Base-by-base conservation (phyloP, 2,113 vertebrate genomes). In the Callaeas wilsoni region DNA sequence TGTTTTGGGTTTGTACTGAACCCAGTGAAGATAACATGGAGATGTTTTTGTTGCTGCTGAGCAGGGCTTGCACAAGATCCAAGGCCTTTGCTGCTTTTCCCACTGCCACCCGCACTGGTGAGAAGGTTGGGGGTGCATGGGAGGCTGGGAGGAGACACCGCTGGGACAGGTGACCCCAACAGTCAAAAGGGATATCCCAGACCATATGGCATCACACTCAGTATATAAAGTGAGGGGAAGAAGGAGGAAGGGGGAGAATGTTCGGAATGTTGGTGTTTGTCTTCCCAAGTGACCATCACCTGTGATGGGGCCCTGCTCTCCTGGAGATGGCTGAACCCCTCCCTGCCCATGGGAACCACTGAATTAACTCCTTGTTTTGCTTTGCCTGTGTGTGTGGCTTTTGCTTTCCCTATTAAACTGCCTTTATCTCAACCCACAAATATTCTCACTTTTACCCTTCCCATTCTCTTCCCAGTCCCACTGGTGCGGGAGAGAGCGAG, bases 401-500 rank as follows among this genome's bases (percentile, higher is more conserved):
- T 60, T 86, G 22, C 16, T 52, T 87, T 59, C 5, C 17, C 53
- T 52, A 6, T 12, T 32, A 52, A 68, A 60, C 9, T 52, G 12
- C 18, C 21, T 14, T 42, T 37, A 60, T 68, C 53, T 68, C 37
- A 84, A 14, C 21, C 33, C 56, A 46, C 0, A 7, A 33, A 26
- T 44, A 4, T 33, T 84, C 17, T 68, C 46, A 60, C 7, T 69
- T 60, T 69, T 33, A 27, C 18, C 39, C 15, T 44, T 68, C 26
- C 21, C 12, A 27, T 37, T 52, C 44, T 44, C 53, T 52, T 14
- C 15, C 39, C 18, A 33, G 2, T 27, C 27, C 71, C 27, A 33
- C 27, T 32, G 7, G 37, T 16, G 14, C 4, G 9, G 27, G 5
- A 77, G 2, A 60, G 63, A 59, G 15, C 0, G 0, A 68, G 46